Evolutionary conservation across 2,113 vertebrate species (phyloP), one percentile per base, ranked within the genome.

Genomic region (Patagioenas fasciata): DNA sequence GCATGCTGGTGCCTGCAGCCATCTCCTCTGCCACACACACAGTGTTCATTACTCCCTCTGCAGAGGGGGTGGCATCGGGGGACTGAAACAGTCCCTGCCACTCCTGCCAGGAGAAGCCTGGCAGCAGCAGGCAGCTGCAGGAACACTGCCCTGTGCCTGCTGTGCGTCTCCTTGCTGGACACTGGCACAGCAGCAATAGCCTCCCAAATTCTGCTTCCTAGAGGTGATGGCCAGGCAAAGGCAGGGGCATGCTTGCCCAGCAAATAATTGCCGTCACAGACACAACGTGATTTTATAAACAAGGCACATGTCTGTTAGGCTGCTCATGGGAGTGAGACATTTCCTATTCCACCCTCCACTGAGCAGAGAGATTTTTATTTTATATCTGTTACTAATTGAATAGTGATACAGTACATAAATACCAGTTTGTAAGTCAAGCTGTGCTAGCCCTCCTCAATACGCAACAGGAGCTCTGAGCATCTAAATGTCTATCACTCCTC

Each of bases 311-410:
- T 69, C 72, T 8, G 2, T 67, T 32, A 57, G 48, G 28, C 57
- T 81, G 61, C 20, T n/a, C 13, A 11, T 13, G 44, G 69, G 48
- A 91, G 53, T 58, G 70, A 96, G 34, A 75, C 50, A 38, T 82
- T 89, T 96, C 79, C 85, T 89, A 84, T 92, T 95, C 58, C 57
- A 72, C 42, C 57, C 73, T 89, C 24, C 24, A 17, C 36, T 23
- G 10, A 80, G 23, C 24, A 89, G 36, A 75, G 18, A 9, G 15
- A 50, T 50, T 24, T 20, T 13, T 18, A 23, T 50, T 44, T 44
- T 34, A 4, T n/a, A 60, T 66, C 40, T 86, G 15, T 70, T 72
- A 19, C 47, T 79, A 79, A 70, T 9, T 67, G 65, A 53, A 72
- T 78, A 81, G 62, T 1, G 8, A 58, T 56, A 70, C 14, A 57